Base-by-base conservation (phyloP, 2,888 invertebrate genomes). In the Platyscelio sp. region DNA sequence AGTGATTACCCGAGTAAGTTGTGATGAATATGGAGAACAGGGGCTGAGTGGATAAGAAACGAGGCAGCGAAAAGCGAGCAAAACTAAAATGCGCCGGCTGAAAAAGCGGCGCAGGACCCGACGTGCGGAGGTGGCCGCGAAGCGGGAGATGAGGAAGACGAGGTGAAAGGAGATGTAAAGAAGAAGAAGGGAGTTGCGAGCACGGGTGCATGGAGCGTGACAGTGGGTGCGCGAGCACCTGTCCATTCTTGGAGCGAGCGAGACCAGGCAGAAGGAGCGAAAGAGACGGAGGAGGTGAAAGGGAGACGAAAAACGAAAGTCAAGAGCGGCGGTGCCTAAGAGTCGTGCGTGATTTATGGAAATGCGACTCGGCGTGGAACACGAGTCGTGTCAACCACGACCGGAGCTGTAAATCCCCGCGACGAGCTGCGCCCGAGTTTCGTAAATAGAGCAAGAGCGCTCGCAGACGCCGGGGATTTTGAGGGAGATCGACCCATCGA, bases 171-270 rank as follows among this genome's bases (percentile, higher is more conserved):
- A 88, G 87, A 74, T 88, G 88, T 88, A 89, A 88, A 89, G 86
- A 85, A 87, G 88, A 82, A 87, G 86, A 89, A 88, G 87, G n/a
- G n/a, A 87, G 86, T 88, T 89, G 89, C 88, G 88, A 88, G 88
- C 91, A 91, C 92, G 93, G 92, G 92, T 92, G 93, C 92, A 92
- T 88, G 88, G 86, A 92, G 93, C 93, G 93, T 93, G 93, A 93
- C 93, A 93, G 92, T 93, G 93, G 93, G 91, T 92, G 90, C 90
- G 79, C 88, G 90, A 87, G 91, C 93, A 93, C 93, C 93, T 93
- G 93, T 93, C 91, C 92, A 91, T 93, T 93, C 92, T 89, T 90
- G 89, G 89, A 76, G 74, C 60, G 67, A 79, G 70, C 33, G n/a
- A 75, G 80, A n/a, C n/a, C n/a, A n/a, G n/a, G n/a, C n/a, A n/a